phyloP scores from a whole-genome alignment of 30 jellyfish, hydroid and myxozoan species.

The Aurelia coerulea region DNA sequence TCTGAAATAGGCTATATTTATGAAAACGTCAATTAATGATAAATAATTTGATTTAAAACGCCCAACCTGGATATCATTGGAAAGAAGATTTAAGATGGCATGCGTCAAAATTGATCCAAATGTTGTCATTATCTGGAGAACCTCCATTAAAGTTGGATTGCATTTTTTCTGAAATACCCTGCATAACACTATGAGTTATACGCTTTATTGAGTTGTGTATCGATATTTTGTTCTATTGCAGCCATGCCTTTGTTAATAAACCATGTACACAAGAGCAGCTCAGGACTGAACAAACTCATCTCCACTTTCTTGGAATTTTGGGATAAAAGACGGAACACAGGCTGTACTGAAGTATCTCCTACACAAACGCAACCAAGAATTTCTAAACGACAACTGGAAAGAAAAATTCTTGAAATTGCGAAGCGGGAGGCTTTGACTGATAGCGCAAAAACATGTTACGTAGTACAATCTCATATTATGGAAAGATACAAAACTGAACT shows the following conservation, averaged over 20 bases:
- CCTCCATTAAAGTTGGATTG: too few relatives aligned
- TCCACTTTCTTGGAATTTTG: conserved; percentile 61
- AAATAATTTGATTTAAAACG: too few relatives aligned
- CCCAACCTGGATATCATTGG: too few relatives aligned
- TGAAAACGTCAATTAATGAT: too few relatives aligned
- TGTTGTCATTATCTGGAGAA: too few relatives aligned
- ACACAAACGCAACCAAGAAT: conserved; percentile 42
- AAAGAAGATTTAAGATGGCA: too few relatives aligned
- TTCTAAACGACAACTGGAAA: conserved; percentile 81
- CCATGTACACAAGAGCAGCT: conserved; percentile 72
- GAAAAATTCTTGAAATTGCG: conserved; percentile 74
- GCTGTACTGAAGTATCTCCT: neutral
- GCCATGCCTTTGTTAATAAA: conserved; percentile 81
- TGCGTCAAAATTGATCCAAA: too few relatives aligned
- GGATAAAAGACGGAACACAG: conserved; percentile 36
- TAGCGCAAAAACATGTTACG: conserved; percentile 50
- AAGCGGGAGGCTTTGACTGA: conserved; percentile 46
- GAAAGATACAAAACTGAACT: conserved; percentile 47
- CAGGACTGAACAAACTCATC: conserved; percentile 69
- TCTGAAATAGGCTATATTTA: too few relatives aligned
- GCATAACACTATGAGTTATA: too few relatives aligned
- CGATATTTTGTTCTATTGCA: conserved; percentile 22
- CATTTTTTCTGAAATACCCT: too few relatives aligned
- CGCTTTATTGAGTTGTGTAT: too few relatives aligned
- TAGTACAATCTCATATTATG: conserved; percentile 61